These are phyloP conservation scores for Hetaerina titia DNA, from an alignment of 2,888 invertebrate species.

Conservation along the genomic window DNA sequence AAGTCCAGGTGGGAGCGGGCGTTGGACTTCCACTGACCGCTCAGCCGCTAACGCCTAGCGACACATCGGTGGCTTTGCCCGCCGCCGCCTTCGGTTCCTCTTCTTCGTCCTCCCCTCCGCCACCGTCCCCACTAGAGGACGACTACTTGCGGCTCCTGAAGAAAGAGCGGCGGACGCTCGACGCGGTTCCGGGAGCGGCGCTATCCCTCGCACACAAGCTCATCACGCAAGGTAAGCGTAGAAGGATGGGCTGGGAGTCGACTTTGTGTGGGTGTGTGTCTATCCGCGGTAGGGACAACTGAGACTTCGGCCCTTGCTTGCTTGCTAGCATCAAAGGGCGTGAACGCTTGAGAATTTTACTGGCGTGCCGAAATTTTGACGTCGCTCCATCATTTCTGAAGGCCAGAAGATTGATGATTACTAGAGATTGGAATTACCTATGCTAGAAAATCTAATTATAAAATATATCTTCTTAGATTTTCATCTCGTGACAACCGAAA, in stretches of 20 bases:
- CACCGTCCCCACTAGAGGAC: neutral
- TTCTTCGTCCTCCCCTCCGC: neutral
- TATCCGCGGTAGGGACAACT: too few relatives aligned
- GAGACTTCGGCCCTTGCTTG: too few relatives aligned
- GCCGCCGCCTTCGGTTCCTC: neutral
- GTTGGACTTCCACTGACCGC: neutral
- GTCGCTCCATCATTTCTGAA: too few relatives aligned
- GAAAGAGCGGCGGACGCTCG: conserved; percentile 48
- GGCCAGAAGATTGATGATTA: too few relatives aligned
- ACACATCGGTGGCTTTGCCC: neutral
- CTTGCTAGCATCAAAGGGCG: too few relatives aligned
- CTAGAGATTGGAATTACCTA: too few relatives aligned
- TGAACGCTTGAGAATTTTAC: too few relatives aligned
- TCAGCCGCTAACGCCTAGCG: neutral
- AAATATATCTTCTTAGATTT: too few relatives aligned
- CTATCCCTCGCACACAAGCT: conserved; percentile 53
- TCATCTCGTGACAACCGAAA: too few relatives aligned
- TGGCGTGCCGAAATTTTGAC: too few relatives aligned
- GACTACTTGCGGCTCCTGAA: conserved; percentile 50
- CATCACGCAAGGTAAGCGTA: conserved; percentile 59
- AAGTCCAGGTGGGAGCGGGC: neutral
- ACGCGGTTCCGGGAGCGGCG: conserved; percentile 50
- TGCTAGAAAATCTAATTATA: too few relatives aligned
- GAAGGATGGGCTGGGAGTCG: neutral
- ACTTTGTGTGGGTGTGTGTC: too few relatives aligned